phyloP scores from a whole-genome alignment of 1,140 invertebrate genomes.

The Caenorhabditis briggsae region DNA sequence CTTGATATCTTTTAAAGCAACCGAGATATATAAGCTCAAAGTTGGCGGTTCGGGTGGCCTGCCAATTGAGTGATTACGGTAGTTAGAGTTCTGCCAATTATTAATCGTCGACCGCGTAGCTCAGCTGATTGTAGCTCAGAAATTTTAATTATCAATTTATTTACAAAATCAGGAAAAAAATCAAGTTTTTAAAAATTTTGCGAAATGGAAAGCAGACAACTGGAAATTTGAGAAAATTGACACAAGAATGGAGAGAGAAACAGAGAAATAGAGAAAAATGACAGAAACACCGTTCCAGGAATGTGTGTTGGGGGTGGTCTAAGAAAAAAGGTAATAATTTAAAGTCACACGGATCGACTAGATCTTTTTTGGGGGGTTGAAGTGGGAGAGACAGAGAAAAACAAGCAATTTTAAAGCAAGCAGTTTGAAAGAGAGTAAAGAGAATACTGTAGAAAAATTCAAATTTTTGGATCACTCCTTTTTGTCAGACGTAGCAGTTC shows the following conservation, averaged over 20 bases:
- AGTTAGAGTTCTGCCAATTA: too few species aligned
- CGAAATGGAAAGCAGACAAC: not conserved
- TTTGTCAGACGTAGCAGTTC: constrained; percentile 1
- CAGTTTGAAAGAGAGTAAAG: not conserved
- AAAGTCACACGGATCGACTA: constrained; percentile 54
- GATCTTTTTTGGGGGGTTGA: constrained; percentile 3
- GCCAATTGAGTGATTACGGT: too few species aligned
- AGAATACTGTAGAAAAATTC: not conserved
- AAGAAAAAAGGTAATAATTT: constrained; percentile 33
- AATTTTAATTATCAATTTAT: not conserved
- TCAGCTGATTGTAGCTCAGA: not conserved
- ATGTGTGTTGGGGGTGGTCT: not conserved
- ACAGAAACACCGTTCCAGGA: constrained; percentile 34
- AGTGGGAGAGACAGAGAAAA: not conserved
- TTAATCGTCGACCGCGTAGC: too few species aligned
- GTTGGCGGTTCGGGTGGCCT: too few species aligned
- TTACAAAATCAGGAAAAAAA: not conserved
- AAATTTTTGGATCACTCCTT: not conserved
- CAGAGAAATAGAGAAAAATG: not conserved
- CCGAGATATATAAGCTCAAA: too few species aligned
- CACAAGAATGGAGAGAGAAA: not conserved
- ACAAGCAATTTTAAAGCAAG: constrained; percentile 21
- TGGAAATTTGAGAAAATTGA: not conserved
- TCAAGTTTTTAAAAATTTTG: not conserved
- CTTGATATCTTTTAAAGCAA: too few species aligned